Percentiles rank a stretch among this genome's conserved stretches.
phyloP scores from a whole-genome alignment of 2,888 invertebrate species.

The Agrotis exclamationis region DNA sequence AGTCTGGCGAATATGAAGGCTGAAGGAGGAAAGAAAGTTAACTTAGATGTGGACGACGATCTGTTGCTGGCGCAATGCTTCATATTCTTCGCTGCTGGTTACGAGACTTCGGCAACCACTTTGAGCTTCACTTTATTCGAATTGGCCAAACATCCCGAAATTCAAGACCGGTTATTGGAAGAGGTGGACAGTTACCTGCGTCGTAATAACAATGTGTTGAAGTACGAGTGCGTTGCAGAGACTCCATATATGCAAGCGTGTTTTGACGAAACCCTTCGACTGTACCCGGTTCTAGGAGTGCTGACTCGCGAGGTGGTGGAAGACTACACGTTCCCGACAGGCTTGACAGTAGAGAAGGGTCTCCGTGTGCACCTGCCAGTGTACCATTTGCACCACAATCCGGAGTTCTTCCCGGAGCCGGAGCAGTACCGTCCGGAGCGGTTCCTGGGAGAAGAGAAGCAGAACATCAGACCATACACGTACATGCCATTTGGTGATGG shows the following conservation, averaged over 20 bases:
- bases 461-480: conserved; percentile 75
- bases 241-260: conserved; percentile 75
- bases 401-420: conserved; percentile 79
- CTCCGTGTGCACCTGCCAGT: conserved; percentile 80
- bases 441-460: conserved; percentile 74
- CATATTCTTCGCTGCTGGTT: conserved; percentile 84
- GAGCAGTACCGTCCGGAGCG: conserved; percentile 78
- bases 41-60: conserved; percentile 78
- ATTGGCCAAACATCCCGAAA: conserved; percentile 72
- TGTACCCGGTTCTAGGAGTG: conserved; percentile 78
- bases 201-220: conserved; percentile 67
- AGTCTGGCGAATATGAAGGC: conserved; percentile 70
- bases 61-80: conserved; percentile 89
- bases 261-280: conserved; percentile 75
- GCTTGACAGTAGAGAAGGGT: conserved; percentile 75
- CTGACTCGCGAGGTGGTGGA: conserved; percentile 78
- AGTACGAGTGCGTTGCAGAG: conserved; percentile 72
- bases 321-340: conserved; percentile 77
- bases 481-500: conserved; percentile 85
- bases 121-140: conserved; percentile 73
- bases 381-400: conserved; percentile 76
- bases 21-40: conserved; percentile 64
- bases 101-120: conserved; percentile 77
- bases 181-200: conserved; percentile 75
- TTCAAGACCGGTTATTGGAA: conserved; percentile 66